Evolutionary conservation across 2,797 vertebrate species (phyloP).

Genomic region (Myotis daubentonii): DNA sequence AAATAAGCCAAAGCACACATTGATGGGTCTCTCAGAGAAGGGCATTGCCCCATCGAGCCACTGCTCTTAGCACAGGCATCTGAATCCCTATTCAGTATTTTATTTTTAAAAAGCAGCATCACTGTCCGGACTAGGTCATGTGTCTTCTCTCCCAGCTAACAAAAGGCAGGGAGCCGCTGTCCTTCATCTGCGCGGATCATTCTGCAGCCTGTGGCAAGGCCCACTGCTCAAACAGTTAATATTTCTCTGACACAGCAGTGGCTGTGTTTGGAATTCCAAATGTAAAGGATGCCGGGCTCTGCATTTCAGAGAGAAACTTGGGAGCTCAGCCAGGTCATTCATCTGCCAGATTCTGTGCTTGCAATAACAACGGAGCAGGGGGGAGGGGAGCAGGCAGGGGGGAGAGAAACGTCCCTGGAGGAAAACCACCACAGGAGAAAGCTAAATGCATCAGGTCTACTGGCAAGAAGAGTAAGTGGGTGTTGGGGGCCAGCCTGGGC

Average conservation of each 20-base stretch:
- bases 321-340: conserved; percentile 61
- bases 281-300: conserved; percentile 45
- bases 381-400: not conserved
- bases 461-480: not conserved
- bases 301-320: conserved; percentile 65
- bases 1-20: conserved; percentile 42
- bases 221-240: conserved; percentile 66
- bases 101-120: conserved; percentile 53
- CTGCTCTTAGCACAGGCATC: not conserved
- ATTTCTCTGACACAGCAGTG: conserved; percentile 61
- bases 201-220: conserved; percentile 44
- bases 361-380: not conserved
- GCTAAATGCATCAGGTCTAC: not conserved
- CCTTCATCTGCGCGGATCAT: not conserved
- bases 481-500: not conserved
- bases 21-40: conserved; percentile 36
- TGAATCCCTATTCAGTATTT: not conserved
- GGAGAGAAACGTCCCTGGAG: not conserved
- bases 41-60: not conserved
- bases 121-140: conserved; percentile 36
- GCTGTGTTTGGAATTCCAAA: conserved; percentile 76
- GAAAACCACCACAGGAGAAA: conserved; percentile 22
- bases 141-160: conserved; percentile 56
- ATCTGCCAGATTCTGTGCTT: conserved; percentile 59
- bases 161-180: not conserved